Evolutionary conservation across 2,113 vertebrate species (phyloP).

Genomic region (Atrichornis clamosus): DNA sequence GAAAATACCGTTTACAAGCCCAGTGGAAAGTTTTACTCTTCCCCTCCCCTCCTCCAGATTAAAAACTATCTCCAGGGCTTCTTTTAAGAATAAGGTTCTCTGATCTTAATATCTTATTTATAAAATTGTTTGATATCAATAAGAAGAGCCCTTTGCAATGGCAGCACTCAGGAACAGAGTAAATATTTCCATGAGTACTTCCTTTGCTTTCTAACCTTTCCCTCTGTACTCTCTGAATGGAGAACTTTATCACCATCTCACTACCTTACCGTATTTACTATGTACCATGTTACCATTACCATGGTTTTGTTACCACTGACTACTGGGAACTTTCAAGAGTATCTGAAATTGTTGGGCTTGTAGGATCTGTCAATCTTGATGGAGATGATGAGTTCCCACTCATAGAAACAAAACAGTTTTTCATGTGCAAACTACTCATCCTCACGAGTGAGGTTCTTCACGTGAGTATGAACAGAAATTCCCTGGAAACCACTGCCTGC

Average conservation of each 20-base stretch:
- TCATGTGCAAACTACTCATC: not conserved
- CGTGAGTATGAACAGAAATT: not conserved
- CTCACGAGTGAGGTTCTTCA: not conserved
- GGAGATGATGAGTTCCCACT: not conserved
- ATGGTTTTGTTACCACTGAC: not conserved
- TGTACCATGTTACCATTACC: not conserved
- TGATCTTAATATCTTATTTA: not conserved
- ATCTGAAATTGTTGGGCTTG: not conserved
- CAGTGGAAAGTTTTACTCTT: not conserved
- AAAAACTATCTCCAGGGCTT: not conserved
- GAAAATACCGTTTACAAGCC: not conserved
- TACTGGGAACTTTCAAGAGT: not conserved
- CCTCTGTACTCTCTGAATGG: not conserved
- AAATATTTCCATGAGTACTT: not conserved
- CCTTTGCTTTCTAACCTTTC: not conserved
- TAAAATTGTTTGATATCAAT: not conserved
- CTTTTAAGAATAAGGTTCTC: not conserved
- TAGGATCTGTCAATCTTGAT: not conserved
- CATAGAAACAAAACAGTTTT: not conserved
- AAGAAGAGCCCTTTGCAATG: not conserved
- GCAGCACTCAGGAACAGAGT: not conserved
- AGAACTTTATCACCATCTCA: not conserved
- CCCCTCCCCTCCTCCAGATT: not conserved
- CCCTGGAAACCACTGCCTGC: not conserved
- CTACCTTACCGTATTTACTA: not conserved